phyloP scores from a whole-genome alignment of 2,113 vertebrate species.

The Chaetodon trifascialis region DNA sequence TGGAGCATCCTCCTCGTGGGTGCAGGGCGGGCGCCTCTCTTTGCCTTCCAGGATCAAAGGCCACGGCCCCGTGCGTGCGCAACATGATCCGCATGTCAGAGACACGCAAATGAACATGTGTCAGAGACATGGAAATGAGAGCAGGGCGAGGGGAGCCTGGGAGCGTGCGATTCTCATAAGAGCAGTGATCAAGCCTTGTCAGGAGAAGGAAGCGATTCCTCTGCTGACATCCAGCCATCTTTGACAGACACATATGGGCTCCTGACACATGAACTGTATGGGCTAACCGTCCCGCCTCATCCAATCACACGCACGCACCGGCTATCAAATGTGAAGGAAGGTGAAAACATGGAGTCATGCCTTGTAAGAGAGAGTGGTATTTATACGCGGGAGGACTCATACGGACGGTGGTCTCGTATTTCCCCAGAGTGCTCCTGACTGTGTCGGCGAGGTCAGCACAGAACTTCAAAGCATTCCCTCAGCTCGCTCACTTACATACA shows the following conservation, averaged over 20 bases:
- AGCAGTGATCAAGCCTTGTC: slow-evolving; percentile 81
- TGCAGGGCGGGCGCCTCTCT: slow-evolving; percentile 50
- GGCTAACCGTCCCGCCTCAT: slow-evolving; percentile 22
- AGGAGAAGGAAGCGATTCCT: slow-evolving; percentile 63
- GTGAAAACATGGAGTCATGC: slow-evolving; percentile 41
- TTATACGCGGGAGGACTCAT: slow-evolving; percentile 32
- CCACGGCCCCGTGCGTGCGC: slow-evolving; percentile 51
- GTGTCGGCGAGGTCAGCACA: slow-evolving; percentile 46
- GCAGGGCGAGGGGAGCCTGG: slow-evolving; percentile 63
- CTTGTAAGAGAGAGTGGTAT: slow-evolving; percentile 17
- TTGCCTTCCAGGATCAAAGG: slow-evolving; percentile 80
- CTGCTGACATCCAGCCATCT: slow-evolving; percentile 66
- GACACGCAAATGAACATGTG: slow-evolving; percentile 83
- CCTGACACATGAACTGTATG: slow-evolving; percentile 43
- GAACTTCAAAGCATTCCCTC: slow-evolving; percentile 56
- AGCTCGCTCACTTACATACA: neutral
- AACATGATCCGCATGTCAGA: slow-evolving; percentile 79
- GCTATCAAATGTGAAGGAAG: slow-evolving; percentile 16
- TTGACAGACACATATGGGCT: slow-evolving; percentile 60
- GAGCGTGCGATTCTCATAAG: slow-evolving; percentile 76
- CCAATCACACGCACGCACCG: slow-evolving; percentile 25
- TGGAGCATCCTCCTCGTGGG: slow-evolving; percentile 58
- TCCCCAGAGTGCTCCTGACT: slow-evolving; percentile 23
- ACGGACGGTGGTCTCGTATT: slow-evolving; percentile 25
- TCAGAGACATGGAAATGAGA: slow-evolving; percentile 78